These are phyloP conservation scores for Cryptotermes secundus DNA, from an alignment of 1,140 invertebrate species.

Conservation along the genomic window DNA sequence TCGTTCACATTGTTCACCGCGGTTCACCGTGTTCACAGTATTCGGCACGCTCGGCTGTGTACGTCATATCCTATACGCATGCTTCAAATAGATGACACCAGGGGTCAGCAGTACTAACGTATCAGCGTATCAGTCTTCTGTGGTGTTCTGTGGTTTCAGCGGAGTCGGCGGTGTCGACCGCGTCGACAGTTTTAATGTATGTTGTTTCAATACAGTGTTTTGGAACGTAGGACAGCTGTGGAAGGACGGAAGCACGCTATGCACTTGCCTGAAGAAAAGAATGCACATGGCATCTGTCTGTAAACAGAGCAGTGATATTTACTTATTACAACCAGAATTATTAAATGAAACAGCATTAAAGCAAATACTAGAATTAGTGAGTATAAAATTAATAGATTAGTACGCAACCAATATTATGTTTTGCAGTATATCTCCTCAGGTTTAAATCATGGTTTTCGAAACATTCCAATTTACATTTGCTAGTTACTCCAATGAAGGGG, in stretches of 20 bases:
- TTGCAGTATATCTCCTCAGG: too few relatives aligned
- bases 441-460: too few relatives aligned
- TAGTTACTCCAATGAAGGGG: too few relatives aligned
- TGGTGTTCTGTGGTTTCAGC: too few relatives aligned
- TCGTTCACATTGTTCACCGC: too few relatives aligned
- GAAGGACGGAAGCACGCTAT: neutral
- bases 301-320: neutral
- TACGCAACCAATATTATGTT: neutral
- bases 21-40: neutral
- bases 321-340: neutral
- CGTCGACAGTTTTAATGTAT: too few relatives aligned
- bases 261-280: neutral
- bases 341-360: conserved; percentile 1
- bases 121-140: too few relatives aligned
- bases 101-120: too few relatives aligned
- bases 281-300: neutral
- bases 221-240: neutral
- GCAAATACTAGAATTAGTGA: neutral
- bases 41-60: too few relatives aligned
- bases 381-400: neutral
- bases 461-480: too few relatives aligned
- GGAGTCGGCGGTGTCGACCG: too few relatives aligned
- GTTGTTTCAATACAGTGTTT: neutral
- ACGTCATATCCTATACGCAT: neutral
- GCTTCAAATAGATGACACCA: neutral